phyloP scores from a whole-genome alignment of 37 sponge, comb jelly and placozoan species.

The Theonella swinhoei region DNA sequence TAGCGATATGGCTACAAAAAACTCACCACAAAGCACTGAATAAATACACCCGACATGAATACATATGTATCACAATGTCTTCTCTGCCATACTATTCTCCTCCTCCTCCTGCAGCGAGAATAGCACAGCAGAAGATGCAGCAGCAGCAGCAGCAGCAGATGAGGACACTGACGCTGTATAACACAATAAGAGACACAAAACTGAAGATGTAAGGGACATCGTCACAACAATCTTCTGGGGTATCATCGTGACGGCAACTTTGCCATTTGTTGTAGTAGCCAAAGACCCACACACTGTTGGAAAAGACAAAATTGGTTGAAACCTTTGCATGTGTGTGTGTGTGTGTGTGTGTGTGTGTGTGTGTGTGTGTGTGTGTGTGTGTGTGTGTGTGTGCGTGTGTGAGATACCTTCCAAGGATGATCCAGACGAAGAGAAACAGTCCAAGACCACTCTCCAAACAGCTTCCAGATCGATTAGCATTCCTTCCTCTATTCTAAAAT shows the following conservation, averaged over 20 bases:
- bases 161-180: constrained; percentile 16
- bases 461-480: constrained; percentile 21
- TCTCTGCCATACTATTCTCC: not conserved
- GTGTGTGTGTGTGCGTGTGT: too few species aligned
- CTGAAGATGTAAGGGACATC: constrained; percentile 46
- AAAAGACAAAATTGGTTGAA: not conserved
- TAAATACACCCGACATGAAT: too few species aligned
- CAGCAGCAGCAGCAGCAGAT: constrained; percentile 36
- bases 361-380: too few species aligned
- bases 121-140: not conserved
- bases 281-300: constrained; percentile 57
- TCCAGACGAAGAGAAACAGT: constrained; percentile 67
- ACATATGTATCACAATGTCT: too few species aligned
- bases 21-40: too few species aligned
- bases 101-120: not conserved
- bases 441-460: constrained; percentile 46
- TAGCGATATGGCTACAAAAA: too few species aligned
- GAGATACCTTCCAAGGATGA: constrained; percentile 41
- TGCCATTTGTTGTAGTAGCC: constrained; percentile 11
- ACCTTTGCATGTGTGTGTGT: too few species aligned
- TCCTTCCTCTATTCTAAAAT: not conserved
- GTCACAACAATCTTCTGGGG: constrained; percentile 33
- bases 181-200: constrained; percentile 41
- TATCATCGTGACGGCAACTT: not conserved
- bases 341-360: too few species aligned